Conservation (phyloP, 2,797 vertebrate species). For the Otolemur crassicaudatus region DNA sequence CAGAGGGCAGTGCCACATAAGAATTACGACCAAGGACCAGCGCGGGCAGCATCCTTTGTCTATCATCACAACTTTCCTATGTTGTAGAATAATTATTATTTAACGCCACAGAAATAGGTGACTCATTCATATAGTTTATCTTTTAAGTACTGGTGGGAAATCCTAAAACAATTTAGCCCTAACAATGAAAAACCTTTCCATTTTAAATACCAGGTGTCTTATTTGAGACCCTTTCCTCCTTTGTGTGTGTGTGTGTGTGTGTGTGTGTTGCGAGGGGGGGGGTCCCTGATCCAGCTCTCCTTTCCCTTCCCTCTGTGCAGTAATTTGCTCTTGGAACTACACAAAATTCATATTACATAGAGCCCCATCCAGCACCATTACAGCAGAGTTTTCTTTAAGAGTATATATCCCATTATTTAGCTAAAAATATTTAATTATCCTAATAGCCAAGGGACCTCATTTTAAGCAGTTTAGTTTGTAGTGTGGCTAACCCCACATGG, state of each 20-base stretch:
- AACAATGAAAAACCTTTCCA: not conserved
- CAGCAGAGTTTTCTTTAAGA: not conserved
- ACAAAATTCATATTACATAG: not conserved
- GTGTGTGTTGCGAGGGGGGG: no score
- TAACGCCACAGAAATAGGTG: not conserved
- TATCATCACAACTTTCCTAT: not conserved
- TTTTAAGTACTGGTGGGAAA: not conserved
- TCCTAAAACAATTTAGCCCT: not conserved
- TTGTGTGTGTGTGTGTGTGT: no score
- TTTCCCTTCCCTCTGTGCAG: not conserved
- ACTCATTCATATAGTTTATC: not conserved
- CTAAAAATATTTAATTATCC: not conserved
- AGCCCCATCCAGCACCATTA: not conserved
- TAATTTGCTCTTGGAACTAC: not conserved
- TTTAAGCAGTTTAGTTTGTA: not conserved
- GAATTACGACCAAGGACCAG: not conserved
- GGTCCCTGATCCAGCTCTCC: not conserved
- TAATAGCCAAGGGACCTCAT: not conserved
- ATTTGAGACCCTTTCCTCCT: not conserved
- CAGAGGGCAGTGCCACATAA: conserved; percentile 57
- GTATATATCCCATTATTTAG: not conserved
- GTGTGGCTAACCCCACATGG: not conserved
- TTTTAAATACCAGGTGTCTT: not conserved
- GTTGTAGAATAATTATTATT: not conserved
- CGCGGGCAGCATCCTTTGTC: not conserved